Conservation (phyloP, 2,888 invertebrate genomes). For the Agriopis leucophaearia region DNA sequence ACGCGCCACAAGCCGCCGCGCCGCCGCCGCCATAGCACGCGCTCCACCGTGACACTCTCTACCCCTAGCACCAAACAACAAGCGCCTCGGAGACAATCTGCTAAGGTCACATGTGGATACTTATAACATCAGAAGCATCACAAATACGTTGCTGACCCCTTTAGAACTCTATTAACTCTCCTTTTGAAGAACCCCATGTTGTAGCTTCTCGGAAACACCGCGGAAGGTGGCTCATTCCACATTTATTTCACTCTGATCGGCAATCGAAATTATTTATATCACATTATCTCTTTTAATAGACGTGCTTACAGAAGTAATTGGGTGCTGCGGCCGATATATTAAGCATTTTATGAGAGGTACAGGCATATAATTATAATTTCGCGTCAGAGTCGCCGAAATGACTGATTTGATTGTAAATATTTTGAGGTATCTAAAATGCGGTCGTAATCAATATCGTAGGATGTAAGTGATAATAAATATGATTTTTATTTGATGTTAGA, state of each 20-base stretch:
- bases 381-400: neutral
- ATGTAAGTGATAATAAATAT: slow-evolving; percentile 5
- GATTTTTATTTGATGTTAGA: slow-evolving; percentile 22
- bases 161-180: too few relatives aligned
- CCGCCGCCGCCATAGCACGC: slow-evolving; percentile 68
- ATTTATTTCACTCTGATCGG: too few relatives aligned
- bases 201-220: too few relatives aligned
- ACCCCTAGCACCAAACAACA: neutral
- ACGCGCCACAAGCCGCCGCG: slow-evolving; percentile 87
- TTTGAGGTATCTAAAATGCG: slow-evolving; percentile 20
- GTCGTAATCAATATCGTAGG: slow-evolving; percentile 23
- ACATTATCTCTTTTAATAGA: too few relatives aligned
- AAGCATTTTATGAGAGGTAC: too few relatives aligned
- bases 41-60: neutral
- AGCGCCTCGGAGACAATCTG: neutral
- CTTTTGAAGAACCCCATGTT: too few relatives aligned
- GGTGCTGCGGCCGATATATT: neutral
- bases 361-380: neutral
- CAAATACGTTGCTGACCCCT: too few relatives aligned
- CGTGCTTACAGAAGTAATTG: too few relatives aligned
- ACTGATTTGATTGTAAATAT: slow-evolving; percentile 35
- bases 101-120: neutral
- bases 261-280: too few relatives aligned
- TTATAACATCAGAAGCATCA: too few relatives aligned
- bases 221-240: too few relatives aligned